Conservation (phyloP, 2,113 vertebrate species). For the Urocynchramus pylzowi region DNA sequence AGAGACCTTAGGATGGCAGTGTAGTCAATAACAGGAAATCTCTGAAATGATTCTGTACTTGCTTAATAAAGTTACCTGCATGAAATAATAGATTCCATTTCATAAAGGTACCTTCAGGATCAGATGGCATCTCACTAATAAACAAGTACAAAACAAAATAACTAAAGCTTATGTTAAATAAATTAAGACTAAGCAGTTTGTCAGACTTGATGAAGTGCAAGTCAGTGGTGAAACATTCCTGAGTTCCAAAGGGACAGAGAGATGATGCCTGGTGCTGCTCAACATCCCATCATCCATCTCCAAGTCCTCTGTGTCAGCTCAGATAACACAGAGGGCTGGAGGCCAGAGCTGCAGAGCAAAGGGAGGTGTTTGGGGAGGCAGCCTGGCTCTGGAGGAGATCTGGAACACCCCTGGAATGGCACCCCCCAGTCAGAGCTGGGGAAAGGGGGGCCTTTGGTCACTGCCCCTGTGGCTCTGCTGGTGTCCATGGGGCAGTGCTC, state of each 20-base stretch:
- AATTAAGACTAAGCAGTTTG: not conserved
- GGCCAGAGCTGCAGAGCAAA: not conserved
- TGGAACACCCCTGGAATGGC: not conserved
- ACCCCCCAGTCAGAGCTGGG: not conserved
- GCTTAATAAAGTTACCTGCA: not conserved
- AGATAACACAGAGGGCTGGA: not conserved
- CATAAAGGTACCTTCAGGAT: not conserved
- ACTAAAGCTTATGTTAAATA: not conserved
- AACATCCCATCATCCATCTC: not conserved
- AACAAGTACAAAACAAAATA: not conserved
- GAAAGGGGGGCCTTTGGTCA: not conserved
- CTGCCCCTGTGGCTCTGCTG: not conserved
- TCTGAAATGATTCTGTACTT: not conserved
- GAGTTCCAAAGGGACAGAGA: not conserved
- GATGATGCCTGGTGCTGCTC: not conserved
- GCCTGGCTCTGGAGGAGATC: not conserved
- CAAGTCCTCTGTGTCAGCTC: not conserved
- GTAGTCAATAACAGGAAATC: not conserved
- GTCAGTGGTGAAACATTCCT: not conserved
- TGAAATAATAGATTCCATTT: not conserved
- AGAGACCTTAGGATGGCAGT: not conserved
- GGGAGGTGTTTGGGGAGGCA: not conserved
- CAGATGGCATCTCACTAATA: not conserved
- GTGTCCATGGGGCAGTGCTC: not conserved
- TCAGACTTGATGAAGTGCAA: not conserved